Evolutionary conservation across 1,140 invertebrate genomes (phyloP).

Genomic region (Drosophila subpulchrella): DNA sequence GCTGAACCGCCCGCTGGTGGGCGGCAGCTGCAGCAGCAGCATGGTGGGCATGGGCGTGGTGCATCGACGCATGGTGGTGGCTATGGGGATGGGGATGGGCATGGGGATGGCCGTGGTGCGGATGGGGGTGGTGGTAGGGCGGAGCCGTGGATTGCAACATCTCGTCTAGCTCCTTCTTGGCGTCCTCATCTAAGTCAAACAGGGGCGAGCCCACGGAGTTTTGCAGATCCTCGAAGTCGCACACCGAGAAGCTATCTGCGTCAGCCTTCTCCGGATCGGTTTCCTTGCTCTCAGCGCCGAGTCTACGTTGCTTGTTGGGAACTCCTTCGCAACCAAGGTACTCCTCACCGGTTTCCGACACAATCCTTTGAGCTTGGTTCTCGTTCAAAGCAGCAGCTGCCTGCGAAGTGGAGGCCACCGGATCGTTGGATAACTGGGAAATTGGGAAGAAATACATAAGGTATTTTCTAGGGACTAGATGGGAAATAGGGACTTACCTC

Average conservation of each 20-base stretch:
- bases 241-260: conserved; percentile 45
- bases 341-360: conserved; percentile 69
- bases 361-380: conserved; percentile 31
- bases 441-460: background rate
- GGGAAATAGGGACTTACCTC: conserved; percentile 60
- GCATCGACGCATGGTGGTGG: conserved; percentile 42
- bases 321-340: conserved; percentile 22
- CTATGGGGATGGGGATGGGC: conserved; percentile 49
- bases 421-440: conserved; percentile 56
- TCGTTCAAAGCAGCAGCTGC: conserved; percentile 68
- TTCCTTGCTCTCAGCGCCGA: conserved; percentile 10
- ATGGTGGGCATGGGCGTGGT: conserved; percentile 62
- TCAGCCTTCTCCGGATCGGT: conserved; percentile 30
- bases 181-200: conserved; percentile 84
- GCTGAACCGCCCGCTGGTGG: conserved; percentile 60
- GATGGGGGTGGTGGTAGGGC: conserved; percentile 65
- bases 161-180: conserved; percentile 82
- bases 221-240: conserved; percentile 72
- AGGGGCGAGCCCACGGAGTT: conserved; percentile 77
- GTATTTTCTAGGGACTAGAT: background rate
- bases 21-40: conserved; percentile 48
- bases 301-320: conserved; percentile 16
- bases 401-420: conserved; percentile 78
- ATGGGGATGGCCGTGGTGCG: conserved; percentile 49
- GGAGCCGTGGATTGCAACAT: conserved; percentile 83